phyloP scores from a whole-genome alignment of 2,113 vertebrate species.

The Macquaria australasica region DNA sequence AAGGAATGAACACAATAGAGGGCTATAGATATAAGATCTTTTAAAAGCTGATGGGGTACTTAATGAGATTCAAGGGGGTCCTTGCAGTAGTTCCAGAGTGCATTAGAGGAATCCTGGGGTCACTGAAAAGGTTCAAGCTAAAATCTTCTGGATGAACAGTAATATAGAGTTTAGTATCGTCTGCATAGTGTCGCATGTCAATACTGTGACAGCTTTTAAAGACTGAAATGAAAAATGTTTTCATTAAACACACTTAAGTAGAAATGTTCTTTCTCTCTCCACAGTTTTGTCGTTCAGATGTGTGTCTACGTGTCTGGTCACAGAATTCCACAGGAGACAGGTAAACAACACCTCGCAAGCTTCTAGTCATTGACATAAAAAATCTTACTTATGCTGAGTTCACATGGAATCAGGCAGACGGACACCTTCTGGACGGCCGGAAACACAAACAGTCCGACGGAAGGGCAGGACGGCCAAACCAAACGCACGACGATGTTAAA shows the following conservation, averaged over 20 bases:
- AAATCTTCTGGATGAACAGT: not conserved
- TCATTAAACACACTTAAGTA: not conserved
- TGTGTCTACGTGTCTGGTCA: conserved; percentile 36
- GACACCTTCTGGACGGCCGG: too few species aligned
- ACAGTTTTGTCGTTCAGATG: conserved; percentile 33
- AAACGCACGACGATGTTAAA: too few species aligned
- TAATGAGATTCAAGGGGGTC: too few species aligned
- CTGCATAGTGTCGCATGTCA: not conserved
- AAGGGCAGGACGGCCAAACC: too few species aligned
- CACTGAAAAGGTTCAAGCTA: not conserved
- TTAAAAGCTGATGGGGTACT: too few species aligned
- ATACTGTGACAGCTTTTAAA: too few species aligned
- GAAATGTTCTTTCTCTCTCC: not conserved
- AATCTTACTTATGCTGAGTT: not conserved
- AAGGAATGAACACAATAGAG: too few species aligned
- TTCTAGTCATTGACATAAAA: not conserved
- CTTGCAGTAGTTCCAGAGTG: too few species aligned
- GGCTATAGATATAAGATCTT: too few species aligned
- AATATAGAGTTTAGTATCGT: not conserved
- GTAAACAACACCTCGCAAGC: conserved; percentile 11
- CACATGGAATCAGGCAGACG: too few species aligned
- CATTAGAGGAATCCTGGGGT: not conserved
- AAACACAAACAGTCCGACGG: too few species aligned
- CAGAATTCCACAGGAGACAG: conserved; percentile 43
- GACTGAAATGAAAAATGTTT: not conserved